Base-by-base conservation (phyloP, 2,888 invertebrate genomes). In the Clanis bilineata region DNA sequence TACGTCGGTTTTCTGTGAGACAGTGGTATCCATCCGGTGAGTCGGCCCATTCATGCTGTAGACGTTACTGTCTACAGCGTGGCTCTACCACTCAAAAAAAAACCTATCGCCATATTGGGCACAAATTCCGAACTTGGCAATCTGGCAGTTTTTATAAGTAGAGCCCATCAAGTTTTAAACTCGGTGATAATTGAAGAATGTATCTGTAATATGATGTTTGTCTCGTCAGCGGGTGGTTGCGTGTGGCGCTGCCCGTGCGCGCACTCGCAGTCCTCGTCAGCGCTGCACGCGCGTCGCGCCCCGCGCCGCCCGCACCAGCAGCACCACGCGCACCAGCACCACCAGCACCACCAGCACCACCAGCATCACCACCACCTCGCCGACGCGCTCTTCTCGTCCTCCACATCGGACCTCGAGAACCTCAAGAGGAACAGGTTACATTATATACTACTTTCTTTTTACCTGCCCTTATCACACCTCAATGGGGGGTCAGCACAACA, bases 341-440 rank as follows among this genome's bases (percentile, higher is more conserved):
- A 63, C 12, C 70, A n/a, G 2, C 47, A 15, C 21, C 38, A 1
- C 1, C 10, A 10, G 3, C 54, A 21, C 3, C 55, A 21, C n/a
- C 22, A 32, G 23, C 36, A 64, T 56, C 75, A 64, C 56, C 75
- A 74, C 57, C 79, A 80, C 39, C 80, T 81, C 5, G 65, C 73
- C 18, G 80, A 78, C 74, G 79, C 80, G 38, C 75, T 82, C 7
- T 75, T 80, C 72, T 77, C 78, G 12, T 75, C 85, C 60, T 88
- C 88, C 69, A 88, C 89, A 0, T 84, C 88, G 0, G 88, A 90
- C 64, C 71, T 90, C 25, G 85, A 86, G 76, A 79, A 79, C 41
- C 79, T 88, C 38, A 82, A 83, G 68, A 68, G 86, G 60, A 83
- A 80, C 69, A 81, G 80, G 86, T 82, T 12, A 21, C n/a, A 1